Evolutionary conservation across 2,888 invertebrate species (phyloP).

Genomic region (Drosophila putrida): DNA sequence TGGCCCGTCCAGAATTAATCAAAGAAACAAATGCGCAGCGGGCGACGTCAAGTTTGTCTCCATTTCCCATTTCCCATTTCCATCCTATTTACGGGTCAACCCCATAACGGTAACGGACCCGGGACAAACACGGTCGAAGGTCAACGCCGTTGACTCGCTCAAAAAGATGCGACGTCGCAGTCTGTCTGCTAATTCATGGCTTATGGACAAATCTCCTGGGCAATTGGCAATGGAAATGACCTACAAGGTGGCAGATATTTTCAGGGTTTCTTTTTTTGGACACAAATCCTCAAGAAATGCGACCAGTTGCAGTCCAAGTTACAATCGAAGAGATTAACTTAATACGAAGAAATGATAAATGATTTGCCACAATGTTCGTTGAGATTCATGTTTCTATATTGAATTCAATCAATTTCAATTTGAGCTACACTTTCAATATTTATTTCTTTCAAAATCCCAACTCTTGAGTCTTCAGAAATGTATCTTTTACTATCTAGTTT

Average conservation of each 20-base stretch:
- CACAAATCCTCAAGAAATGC: slow-evolving; percentile 4
- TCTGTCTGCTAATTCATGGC: slow-evolving; percentile 49
- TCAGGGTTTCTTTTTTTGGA: not conserved
- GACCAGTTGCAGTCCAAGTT: slow-evolving; percentile 9
- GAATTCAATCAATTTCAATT: slow-evolving; percentile 6
- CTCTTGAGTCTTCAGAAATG: too few species aligned
- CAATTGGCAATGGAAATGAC: slow-evolving; percentile 42
- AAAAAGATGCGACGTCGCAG: slow-evolving; percentile 12
- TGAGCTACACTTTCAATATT: not conserved
- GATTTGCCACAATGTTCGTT: not conserved
- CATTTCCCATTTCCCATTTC: not conserved
- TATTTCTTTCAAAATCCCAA: not conserved
- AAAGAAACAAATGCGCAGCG: slow-evolving; percentile 64
- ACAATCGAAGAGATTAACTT: not conserved
- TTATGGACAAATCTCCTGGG: slow-evolving; percentile 45
- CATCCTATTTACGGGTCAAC: slow-evolving; percentile 41
- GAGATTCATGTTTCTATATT: not conserved
- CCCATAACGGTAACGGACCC: slow-evolving; percentile 38
- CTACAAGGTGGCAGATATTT: slow-evolving; percentile 17
- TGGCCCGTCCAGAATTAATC: slow-evolving; percentile 58
- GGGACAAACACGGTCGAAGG: slow-evolving; percentile 42
- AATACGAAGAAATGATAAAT: not conserved
- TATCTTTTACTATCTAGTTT: too few species aligned
- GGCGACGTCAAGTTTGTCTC: slow-evolving; percentile 21
- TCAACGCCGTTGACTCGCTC: slow-evolving; percentile 26